Conservation (phyloP, 2,888 invertebrate genomes). For the Leuctra nigra region DNA sequence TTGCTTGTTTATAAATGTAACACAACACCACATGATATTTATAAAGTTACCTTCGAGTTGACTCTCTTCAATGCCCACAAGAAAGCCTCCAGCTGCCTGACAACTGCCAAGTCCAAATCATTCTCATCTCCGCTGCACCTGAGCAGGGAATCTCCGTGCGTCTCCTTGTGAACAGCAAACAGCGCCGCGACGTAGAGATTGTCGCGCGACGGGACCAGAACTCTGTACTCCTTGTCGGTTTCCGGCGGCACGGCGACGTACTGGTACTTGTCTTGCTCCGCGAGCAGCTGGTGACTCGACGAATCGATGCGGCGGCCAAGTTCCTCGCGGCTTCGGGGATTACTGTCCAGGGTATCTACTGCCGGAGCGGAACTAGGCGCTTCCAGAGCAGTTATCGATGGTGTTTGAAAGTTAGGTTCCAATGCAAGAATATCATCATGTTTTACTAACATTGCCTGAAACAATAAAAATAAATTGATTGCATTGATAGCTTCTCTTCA, state of each 20-base stretch:
- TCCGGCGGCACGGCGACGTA: neutral
- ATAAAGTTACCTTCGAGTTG: constrained; percentile 36
- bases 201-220: constrained; percentile 19
- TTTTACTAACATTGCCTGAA: neutral
- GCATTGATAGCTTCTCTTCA: no score
- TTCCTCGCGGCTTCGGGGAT: neutral
- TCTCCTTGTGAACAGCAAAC: constrained; percentile 20
- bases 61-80: constrained; percentile 40
- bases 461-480: no score
- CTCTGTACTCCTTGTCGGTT: constrained; percentile 10
- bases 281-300: neutral
- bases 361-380: no score
- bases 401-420: constrained; percentile 7
- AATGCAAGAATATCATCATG: neutral
- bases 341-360: no score
- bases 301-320: constrained; percentile 13
- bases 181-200: constrained; percentile 23
- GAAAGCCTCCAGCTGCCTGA: constrained; percentile 40
- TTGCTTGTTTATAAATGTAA: no score
- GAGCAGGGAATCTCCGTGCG: constrained; percentile 19
- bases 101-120: constrained; percentile 22
- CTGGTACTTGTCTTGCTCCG: neutral
- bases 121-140: constrained; percentile 15
- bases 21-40: no score
- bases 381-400: neutral